Evolutionary conservation across 92 coral and sea anemone species (phyloP).

Genomic region (Phenganax stokvisi): DNA sequence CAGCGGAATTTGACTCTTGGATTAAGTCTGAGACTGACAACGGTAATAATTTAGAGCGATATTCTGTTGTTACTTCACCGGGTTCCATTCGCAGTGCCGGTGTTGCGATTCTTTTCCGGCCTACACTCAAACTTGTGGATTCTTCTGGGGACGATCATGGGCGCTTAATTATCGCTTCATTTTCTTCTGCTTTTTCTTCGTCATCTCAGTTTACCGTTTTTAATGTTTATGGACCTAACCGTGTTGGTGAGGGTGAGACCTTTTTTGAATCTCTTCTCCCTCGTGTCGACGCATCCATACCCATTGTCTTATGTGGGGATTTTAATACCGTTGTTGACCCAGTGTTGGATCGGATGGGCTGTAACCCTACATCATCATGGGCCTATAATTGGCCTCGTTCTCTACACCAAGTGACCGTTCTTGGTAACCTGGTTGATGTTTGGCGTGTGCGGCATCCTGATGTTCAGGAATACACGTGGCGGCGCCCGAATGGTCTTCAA

Average conservation of each 20-base stretch:
- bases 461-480: slow-evolving; percentile 24
- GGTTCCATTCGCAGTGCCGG: background rate
- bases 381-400: slow-evolving; percentile 6
- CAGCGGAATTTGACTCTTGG: slow-evolving; percentile 33
- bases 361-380: background rate
- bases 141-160: background rate
- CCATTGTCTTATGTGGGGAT: background rate
- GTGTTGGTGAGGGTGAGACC: background rate
- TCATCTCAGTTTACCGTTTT: background rate
- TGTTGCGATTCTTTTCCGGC: background rate
- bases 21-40: background rate
- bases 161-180: background rate
- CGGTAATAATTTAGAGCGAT: background rate
- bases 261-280: background rate
- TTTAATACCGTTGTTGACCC: background rate
- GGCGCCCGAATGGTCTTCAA: background rate
- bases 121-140: background rate
- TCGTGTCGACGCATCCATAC: background rate
- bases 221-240: slow-evolving; percentile 4
- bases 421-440: background rate
- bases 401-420: background rate
- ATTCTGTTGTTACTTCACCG: background rate
- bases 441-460: slow-evolving; percentile 20
- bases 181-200: background rate
- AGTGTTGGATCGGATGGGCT: background rate